phyloP scores from a whole-genome alignment of 2,797 vertebrate species.

The Scolopax bukidnonensis region DNA sequence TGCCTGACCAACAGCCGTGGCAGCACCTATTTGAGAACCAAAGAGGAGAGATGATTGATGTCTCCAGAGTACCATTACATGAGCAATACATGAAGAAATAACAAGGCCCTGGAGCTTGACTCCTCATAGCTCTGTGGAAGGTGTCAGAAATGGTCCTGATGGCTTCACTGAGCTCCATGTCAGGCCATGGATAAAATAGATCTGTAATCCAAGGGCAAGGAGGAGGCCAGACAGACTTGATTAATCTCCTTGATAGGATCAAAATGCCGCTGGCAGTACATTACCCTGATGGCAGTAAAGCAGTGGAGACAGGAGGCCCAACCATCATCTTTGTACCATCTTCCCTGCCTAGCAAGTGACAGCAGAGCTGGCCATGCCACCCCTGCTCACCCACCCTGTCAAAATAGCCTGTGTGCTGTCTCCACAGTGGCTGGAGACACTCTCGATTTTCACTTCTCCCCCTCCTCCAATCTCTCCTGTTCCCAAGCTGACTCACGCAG shows the following conservation, averaged over 20 bases:
- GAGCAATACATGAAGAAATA: background rate
- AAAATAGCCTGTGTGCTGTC: background rate
- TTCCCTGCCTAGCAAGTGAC: background rate
- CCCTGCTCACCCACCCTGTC: background rate
- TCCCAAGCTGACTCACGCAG: background rate
- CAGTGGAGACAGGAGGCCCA: background rate
- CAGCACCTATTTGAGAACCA: background rate
- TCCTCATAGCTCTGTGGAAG: background rate
- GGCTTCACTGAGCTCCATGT: background rate
- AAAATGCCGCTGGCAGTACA: background rate
- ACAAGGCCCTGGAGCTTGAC: background rate
- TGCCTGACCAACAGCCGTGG: background rate
- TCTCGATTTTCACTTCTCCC: background rate
- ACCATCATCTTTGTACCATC: background rate
- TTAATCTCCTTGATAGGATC: background rate
- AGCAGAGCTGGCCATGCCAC: background rate
- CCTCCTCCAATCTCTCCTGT: background rate
- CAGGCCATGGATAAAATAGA: background rate
- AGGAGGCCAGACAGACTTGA: background rate
- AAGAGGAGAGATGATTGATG: background rate
- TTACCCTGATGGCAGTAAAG: background rate
- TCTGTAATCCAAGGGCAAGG: background rate
- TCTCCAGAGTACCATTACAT: background rate
- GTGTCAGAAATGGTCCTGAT: background rate
- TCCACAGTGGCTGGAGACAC: background rate